Evolutionary conservation across 2,888 invertebrate species (phyloP).

Genomic region (Drosophila koepferae): DNA sequence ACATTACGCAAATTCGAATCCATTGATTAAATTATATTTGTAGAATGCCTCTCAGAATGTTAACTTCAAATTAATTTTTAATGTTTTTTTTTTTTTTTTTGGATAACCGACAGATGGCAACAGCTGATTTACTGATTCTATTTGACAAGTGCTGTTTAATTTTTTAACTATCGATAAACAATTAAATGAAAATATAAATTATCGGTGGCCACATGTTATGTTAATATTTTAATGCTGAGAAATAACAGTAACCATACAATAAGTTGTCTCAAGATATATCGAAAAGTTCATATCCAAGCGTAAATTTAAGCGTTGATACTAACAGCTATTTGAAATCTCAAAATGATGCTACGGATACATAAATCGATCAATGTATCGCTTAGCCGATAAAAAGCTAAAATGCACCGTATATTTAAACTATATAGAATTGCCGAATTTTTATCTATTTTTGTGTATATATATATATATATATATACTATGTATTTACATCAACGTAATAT

Average conservation of each 20-base stretch:
- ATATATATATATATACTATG: slow-evolving; percentile 20
- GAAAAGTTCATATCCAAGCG: no score
- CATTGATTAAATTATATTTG: slow-evolving; percentile 24
- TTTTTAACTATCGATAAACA: slow-evolving; percentile 25
- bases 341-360: neutral
- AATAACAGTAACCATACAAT: no score
- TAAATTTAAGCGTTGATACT: no score
- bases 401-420: neutral
- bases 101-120: slow-evolving; percentile 9
- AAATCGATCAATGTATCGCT: neutral
- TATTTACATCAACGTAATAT: slow-evolving; percentile 42
- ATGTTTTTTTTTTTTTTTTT: slow-evolving; percentile 15
- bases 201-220: neutral
- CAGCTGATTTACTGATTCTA: slow-evolving; percentile 40
- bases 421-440: neutral
- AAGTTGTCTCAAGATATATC: neutral
- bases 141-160: slow-evolving; percentile 11
- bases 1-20: slow-evolving; percentile 59
- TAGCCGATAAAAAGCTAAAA: neutral
- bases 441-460: slow-evolving; percentile 12
- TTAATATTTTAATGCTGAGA: neutral
- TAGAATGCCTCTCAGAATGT: slow-evolving; percentile 5
- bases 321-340: neutral
- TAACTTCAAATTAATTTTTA: slow-evolving; percentile 31
- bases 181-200: neutral